These are phyloP conservation scores for Agelas oroides DNA, from an alignment of 37 sponge, comb jelly and placozoan genomes.

Conservation along the genomic window DNA sequence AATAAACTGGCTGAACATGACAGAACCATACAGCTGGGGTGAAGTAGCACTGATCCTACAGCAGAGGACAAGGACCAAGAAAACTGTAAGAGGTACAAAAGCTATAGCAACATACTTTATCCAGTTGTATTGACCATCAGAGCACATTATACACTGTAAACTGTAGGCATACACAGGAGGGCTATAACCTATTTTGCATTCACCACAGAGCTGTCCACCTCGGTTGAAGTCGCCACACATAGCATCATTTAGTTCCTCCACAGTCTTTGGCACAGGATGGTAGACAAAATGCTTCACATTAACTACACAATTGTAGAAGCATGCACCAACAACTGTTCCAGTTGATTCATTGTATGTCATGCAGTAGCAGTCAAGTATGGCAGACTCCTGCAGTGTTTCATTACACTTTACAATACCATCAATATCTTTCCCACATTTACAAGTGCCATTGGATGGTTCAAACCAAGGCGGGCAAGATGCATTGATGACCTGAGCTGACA, in stretches of 20 bases:
- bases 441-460: too few species aligned
- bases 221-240: constrained; percentile 51
- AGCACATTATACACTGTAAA: constrained; percentile 8
- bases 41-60: constrained; percentile 55
- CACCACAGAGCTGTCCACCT: constrained; percentile 60
- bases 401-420: too few species aligned
- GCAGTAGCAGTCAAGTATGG: neutral
- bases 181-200: constrained; percentile 30
- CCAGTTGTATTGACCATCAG: neutral
- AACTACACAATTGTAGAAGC: neutral
- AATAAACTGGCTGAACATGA: constrained; percentile 56
- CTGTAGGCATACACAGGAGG: constrained; percentile 39
- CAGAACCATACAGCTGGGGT: constrained; percentile 58
- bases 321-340: constrained; percentile 1
- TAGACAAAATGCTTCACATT: neutral
- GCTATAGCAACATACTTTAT: constrained; percentile 8
- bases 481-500: too few species aligned
- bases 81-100: constrained; percentile 59
- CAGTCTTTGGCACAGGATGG: neutral
- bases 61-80: constrained; percentile 53
- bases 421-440: too few species aligned
- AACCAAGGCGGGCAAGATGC: too few species aligned
- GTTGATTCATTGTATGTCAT: constrained; percentile 11
- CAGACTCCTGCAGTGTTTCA: too few species aligned
- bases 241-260: neutral